These are phyloP conservation scores for Patella caerulea DNA, from an alignment of 2,888 invertebrate species.

Conservation along the genomic window DNA sequence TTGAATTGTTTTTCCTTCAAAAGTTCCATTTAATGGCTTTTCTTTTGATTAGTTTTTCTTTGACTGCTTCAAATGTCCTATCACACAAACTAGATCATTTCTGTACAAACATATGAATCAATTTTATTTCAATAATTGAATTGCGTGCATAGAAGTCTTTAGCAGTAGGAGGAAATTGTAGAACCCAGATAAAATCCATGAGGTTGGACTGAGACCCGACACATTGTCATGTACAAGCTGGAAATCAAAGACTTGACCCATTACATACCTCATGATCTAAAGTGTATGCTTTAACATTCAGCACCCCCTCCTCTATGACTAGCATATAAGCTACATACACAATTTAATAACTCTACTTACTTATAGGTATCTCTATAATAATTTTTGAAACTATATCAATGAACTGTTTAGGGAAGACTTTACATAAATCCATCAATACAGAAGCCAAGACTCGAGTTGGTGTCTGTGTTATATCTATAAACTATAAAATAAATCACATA, in stretches of 20 bases:
- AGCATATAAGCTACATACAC: background rate
- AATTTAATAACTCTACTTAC: background rate
- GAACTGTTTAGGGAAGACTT: background rate
- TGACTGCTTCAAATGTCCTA: too few relatives aligned
- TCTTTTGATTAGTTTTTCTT: too few relatives aligned
- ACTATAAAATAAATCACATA: background rate
- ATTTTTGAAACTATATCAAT: background rate
- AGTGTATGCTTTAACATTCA: too few relatives aligned
- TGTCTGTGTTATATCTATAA: background rate
- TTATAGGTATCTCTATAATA: background rate
- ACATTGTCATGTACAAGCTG: background rate
- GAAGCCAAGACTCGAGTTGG: background rate
- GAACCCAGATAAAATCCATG: background rate
- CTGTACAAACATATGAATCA: too few relatives aligned
- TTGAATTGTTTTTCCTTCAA: too few relatives aligned
- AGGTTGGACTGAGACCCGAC: background rate
- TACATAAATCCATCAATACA: background rate
- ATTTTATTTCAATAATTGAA: too few relatives aligned
- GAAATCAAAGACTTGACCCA: too few relatives aligned
- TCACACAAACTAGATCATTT: too few relatives aligned
- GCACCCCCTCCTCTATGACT: background rate
- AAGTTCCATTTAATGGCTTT: too few relatives aligned
- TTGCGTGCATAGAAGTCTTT: too few relatives aligned
- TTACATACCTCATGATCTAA: too few relatives aligned
- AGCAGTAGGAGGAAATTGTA: too few relatives aligned